Evolutionary conservation across 2,888 invertebrate genomes (phyloP), one percentile per base, ranked within the genome.

Genomic region (Chloroclystis v-ata): DNA sequence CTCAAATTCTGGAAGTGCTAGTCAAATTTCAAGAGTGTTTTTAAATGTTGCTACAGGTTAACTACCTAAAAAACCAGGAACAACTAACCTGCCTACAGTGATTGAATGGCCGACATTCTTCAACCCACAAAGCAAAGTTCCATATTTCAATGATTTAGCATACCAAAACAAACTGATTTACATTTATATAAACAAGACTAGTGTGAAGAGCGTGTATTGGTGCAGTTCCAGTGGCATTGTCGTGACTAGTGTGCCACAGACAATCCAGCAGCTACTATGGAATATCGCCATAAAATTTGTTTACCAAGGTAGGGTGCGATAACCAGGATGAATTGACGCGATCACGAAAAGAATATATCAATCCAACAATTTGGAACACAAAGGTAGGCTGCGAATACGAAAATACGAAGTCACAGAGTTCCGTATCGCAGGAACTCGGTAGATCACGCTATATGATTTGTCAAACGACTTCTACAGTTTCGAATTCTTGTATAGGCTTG

Each of bases 161-260:
- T 40, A 43, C 30, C 41, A 33, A 16, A 33, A 33, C 16, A 29
- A 44, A 32, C 37, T 42, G 41, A 25, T 38, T 43, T 32, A 43
- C 37, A 43, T 47, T 26, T 37, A 57, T 59, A 65, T 60, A 59
- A 60, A 53, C 56, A 32, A 35, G 13, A 41, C 35, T 61, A 69
- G 76, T 72, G 79, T 74, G 67, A 75, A 72, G 76, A 67, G 82
- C 82, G 82, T 84, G 83, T 70, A 62, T 56, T 57, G 60, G 61
- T 61, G 61, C 67, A 72, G 70, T 82, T 77, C 69, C 63, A 62
- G 61, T 64, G 60, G 67, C 67, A 66, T 63, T 78, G 64, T 72
- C 84, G 82, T 83, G 82, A 82, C 81, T 75, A 64, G 70, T 67
- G 63, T 46, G 9, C 24, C 28, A 43, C 45, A 43, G 38, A 26